Base-by-base conservation (phyloP, 2,888 invertebrate genomes). In the Pammene fasciana region DNA sequence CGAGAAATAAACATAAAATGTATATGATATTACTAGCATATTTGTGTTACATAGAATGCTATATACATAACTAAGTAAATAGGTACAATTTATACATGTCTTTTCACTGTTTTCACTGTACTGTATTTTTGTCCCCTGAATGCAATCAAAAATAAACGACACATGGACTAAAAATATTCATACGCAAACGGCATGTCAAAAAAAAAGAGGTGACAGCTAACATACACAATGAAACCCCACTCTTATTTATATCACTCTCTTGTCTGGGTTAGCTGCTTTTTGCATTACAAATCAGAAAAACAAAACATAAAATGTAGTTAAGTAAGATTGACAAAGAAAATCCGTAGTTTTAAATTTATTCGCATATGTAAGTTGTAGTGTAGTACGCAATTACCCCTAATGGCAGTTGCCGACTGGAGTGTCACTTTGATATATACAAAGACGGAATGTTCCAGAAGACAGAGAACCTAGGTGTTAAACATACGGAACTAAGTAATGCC, bases 191-290 rank as follows among this genome's bases (percentile, higher is more conserved):
- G 38, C 55, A 48, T 46, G 34, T 10, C 43, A 14, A 62, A 57
- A 71, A 61, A 61, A 62, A 71, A 61, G 38, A 67, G 36, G 54
- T 56, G 67, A 67, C 60, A 64, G 62, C 62, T 38, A 43, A 55
- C 68, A 68, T 26, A 67, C 60, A 38, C 9, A 43, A 46, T 52
- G 43, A 59, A 60, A 34, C n/a, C 13, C 13, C 13, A n/a, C 13
- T 16, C 50, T 61, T 36, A 48, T 48, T 36, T 36, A 26, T 46
- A n/a, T 60, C 16, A 5, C 11, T 14, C 11, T 60, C 14, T 38
- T 61, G 48, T 61, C 46, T 60, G 34, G 11, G 1, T 36, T 16
- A 45, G 43, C 26, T n/a, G 36, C 59, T 60, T 60, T 60, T 60
- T 48, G 34, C 55, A 10, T 16, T 56, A 16, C 38, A 56, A 56